Conservation (phyloP, 2,888 invertebrate genomes). For the Ischnura elegans region DNA sequence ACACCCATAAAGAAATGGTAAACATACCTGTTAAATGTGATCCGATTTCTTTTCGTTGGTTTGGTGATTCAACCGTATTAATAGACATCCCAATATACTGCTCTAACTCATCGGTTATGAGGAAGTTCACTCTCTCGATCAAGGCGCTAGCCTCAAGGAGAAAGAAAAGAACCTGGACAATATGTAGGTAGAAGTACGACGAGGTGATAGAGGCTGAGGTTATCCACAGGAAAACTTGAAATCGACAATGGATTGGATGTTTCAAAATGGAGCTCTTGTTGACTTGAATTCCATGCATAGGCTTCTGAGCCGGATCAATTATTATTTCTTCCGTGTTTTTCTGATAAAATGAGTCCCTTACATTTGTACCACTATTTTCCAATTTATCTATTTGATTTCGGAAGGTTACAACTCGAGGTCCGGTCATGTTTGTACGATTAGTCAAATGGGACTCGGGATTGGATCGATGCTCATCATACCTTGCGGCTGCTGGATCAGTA, state of each 20-base stretch:
- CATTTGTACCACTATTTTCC: too few relatives aligned
- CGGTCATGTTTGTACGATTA: background rate
- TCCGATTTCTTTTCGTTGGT: background rate
- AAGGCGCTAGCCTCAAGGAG: background rate
- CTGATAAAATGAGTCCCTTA: too few relatives aligned
- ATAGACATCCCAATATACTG: background rate
- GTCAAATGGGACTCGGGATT: background rate
- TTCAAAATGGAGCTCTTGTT: background rate
- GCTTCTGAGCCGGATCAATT: background rate
- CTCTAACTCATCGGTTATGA: background rate
- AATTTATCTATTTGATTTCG: too few relatives aligned
- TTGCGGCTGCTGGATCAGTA: background rate
- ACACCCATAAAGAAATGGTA: background rate
- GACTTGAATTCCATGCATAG: background rate
- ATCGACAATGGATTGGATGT: background rate
- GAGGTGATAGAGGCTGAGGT: background rate
- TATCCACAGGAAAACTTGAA: background rate
- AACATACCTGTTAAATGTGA: slow-evolving; percentile 5
- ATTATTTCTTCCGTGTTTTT: too few relatives aligned
- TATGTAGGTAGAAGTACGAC: background rate
- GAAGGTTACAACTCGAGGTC: too few relatives aligned
- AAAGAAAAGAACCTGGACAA: background rate
- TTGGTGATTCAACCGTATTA: too few relatives aligned
- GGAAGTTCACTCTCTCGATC: background rate
- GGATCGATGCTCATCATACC: background rate